Evolutionary conservation across 2,888 invertebrate genomes (phyloP), one percentile per base, ranked within the genome.

Genomic region (Nesidiocoris tenuis): DNA sequence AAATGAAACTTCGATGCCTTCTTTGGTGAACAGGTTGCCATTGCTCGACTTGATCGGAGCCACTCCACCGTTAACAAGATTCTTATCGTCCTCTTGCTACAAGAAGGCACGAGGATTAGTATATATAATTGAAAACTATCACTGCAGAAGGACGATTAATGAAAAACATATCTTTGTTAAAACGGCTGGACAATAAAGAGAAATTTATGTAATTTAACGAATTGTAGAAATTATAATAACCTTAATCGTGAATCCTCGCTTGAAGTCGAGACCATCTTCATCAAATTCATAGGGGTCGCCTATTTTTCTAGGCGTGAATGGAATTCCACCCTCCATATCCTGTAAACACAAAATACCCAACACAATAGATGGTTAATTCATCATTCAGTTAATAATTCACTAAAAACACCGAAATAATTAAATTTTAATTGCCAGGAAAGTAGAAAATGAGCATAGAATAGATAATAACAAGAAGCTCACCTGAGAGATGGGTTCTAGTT

Each of bases 1-100:
- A 80, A 91, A 90, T 61, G 94, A 93, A 61, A 95, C 91, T 83
- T 92, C 92, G 54, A 97, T 88, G 24, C 96, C 96, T 85, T 95
- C 93, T 81, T 90, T 93, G 61, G 94, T 94, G 83, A 91, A 94
- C 54, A 95, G 86, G 84, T 93, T 91, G 25, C 82, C 82, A 7
- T 82, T 71, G 65, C 72, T 56, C 22, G 78, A 9, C 55, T 78
- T 78, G 3, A 76, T 72, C 1, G 68, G 61, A 9, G 76, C 61
- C 9, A 74, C 76, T 24, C 54, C 64, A 16, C 79, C 79, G 24
- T 79, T 79, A 16, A 79, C 77, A 19, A 79, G 21, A 12, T 57
- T 65, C 22, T 77, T 78, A 19, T 77, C 76, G 39, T 78, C 79
- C 18, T 79, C 79, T 72, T 78, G 65, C 19, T 75, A 39, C 9